Percentiles rank a stretch among this genome's conserved stretches.
phyloP scores from a whole-genome alignment of 2,797 vertebrate genomes.

The Australoheros facetus region DNA sequence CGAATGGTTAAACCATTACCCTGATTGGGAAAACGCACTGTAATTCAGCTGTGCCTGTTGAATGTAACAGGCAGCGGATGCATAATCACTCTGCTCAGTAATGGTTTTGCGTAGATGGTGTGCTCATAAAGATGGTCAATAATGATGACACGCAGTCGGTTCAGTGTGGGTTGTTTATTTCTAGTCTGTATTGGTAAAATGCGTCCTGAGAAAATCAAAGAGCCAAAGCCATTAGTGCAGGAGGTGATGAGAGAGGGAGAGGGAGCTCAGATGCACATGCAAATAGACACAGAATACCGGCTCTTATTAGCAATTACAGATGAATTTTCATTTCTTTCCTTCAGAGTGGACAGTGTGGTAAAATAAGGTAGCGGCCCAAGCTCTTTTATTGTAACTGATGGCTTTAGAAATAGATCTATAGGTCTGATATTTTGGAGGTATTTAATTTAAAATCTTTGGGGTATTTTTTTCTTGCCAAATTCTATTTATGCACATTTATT shows the following conservation, averaged over 20 bases:
- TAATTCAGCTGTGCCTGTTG: not conserved
- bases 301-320: not conserved
- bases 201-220: constrained; percentile 28
- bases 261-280: not conserved
- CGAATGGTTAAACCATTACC: constrained; percentile 24
- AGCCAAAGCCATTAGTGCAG: constrained; percentile 28
- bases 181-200: constrained; percentile 9
- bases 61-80: constrained; percentile 26
- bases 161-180: constrained; percentile 28
- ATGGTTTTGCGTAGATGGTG: constrained; percentile 17
- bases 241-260: not conserved
- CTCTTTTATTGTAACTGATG: not conserved
- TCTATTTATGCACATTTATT: not conserved
- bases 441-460: not conserved
- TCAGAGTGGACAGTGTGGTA: not conserved
- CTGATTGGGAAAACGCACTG: constrained; percentile 7
- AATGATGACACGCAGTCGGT: constrained; percentile 20
- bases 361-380: not conserved
- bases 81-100: constrained; percentile 29
- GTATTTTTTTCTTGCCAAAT: accelerated
- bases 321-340: not conserved
- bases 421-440: too few species aligned
- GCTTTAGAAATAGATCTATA: accelerated
- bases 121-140: constrained; percentile 40
- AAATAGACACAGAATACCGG: not conserved